Conservation (phyloP, 2,888 invertebrate genomes). For the Biston betularia region DNA sequence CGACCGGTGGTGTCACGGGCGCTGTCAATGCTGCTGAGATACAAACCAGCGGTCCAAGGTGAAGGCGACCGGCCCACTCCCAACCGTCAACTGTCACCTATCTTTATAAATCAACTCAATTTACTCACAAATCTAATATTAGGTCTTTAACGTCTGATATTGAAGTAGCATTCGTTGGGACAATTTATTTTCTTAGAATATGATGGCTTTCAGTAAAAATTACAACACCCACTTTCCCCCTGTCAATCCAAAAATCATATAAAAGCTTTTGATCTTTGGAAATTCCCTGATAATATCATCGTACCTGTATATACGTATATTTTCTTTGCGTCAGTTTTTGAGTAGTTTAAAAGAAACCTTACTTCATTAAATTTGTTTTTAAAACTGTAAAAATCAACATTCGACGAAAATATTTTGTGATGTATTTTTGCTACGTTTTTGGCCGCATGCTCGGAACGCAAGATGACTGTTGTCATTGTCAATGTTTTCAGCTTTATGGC, state of each 20-base stretch:
- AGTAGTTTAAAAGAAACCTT: constrained; percentile 3
- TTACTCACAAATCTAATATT: constrained; percentile 48
- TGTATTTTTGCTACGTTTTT: constrained; percentile 35
- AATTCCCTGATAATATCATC: constrained; percentile 38
- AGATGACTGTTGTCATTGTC: constrained; percentile 46
- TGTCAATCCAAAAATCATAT: constrained; percentile 21
- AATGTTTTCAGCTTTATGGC: constrained; percentile 57
- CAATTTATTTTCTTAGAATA: constrained; percentile 11
- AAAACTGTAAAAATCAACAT: constrained; percentile 21
- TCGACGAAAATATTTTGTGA: constrained; percentile 28
- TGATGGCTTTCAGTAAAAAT: constrained; percentile 18
- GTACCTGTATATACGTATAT: neutral
- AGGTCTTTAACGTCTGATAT: constrained; percentile 22
- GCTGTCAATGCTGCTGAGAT: constrained; percentile 74
- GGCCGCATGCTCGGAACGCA: constrained; percentile 37
- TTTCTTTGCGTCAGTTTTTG: neutral
- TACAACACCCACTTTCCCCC: constrained; percentile 5
- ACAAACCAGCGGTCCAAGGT: constrained; percentile 80
- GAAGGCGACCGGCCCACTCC: constrained; percentile 70
- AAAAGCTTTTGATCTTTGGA: constrained; percentile 22
- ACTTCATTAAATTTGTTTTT: constrained; percentile 17
- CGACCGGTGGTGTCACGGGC: constrained; percentile 72
- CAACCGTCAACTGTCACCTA: constrained; percentile 67
- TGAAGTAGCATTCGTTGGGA: constrained; percentile 10
- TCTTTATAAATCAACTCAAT: constrained; percentile 72